Evolutionary conservation across 2,888 invertebrate species (phyloP), one percentile per base, ranked within the genome.

Genomic region (Amiota minor): DNA sequence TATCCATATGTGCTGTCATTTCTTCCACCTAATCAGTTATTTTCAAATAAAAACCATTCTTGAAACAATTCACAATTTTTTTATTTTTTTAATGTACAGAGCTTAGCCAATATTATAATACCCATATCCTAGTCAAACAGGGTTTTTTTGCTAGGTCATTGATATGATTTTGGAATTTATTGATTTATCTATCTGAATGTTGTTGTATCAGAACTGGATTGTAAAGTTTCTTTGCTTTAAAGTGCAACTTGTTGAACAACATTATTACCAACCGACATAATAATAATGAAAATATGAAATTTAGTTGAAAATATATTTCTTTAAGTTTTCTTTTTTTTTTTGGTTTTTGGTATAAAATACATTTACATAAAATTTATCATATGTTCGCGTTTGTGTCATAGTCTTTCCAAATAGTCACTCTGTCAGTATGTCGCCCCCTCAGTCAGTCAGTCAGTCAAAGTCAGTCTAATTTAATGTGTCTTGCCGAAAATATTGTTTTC

Each of bases 321-420:
- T 59, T 10, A 14, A 56, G 20, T 64, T 12, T 53, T 20, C 18
- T 59, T 8, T 67, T 46, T 55, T 64, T 53, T 65, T 47, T 74
- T 74, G 47, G 71, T 68, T 72, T 75, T 76, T 74, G 61, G 67
- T 68, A 68, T 50, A 68, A 68, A 68, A 68, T 68, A 68, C 3
- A 50, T 12, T 23, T 74, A 71, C 75, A 75, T 78, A 56, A 61
- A 71, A 59, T 71, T 71, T 71, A 61, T 59, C 18, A 20, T 59
- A 59, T 59, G 16, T 16, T 56, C 56, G 18, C 55, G 59, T 59
- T 20, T 11, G 12, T 20, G 20, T 56, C 10, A 56, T 18, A 16
- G 11, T n/a, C 53, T 53, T 3, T 35, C 35, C 35, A 35, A 35
- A 35, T 20, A 50, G 65, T 6, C n/a, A 23, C 64, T n/a, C 23